Evolutionary conservation across 2,888 invertebrate species (phyloP), one percentile per base, ranked within the genome.

Genomic region (Rhogogaster chlorosoma): DNA sequence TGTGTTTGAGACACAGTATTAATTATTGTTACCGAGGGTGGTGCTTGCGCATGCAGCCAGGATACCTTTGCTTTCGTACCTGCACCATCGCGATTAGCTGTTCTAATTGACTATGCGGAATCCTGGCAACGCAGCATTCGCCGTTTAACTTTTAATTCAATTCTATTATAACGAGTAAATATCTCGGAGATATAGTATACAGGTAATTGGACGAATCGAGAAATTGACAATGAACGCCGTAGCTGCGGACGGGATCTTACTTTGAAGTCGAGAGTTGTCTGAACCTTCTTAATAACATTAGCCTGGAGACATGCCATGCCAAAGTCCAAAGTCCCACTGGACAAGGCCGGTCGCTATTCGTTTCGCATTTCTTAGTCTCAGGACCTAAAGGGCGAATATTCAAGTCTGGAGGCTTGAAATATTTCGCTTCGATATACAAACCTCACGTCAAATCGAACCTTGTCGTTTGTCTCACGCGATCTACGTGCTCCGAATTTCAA

Each of bases 1-100:
- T 70, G 83, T 70, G 80, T 57, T 80, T 61, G 83, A 83, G 83
- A 67, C 83, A 83, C 83, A 32, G 67, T 83, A 83, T 83, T 83
- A 83, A 83, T 83, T 83, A 83, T 83, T 67, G 70, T 26, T 70
- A 67, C 45, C 38, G 29, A 80, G 49, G 80, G 80, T 61, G 49
- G 77, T 26, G 18, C 67, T 32, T 0, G 45, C 12, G 42, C 18
- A 15, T 53, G 32, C 15, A 29, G 29, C 15, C 22, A 26, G 26
- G 22, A 29, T 45, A 18, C 15, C 29, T 61, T 26, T 2, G 53
- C 29, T 77, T 77, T 77, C 32, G 3, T 77, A 77, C 77, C 77
- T 6, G 26, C 73, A 15, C 45, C 12, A 77, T 77, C 53, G 53
- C 77, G 77, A 77, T 77, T 77, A 77, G 77, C 77, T 75, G 36